These are phyloP conservation scores for Acestrorhynchus altus DNA, from an alignment of 2,797 vertebrate species.

Conservation along the genomic window DNA sequence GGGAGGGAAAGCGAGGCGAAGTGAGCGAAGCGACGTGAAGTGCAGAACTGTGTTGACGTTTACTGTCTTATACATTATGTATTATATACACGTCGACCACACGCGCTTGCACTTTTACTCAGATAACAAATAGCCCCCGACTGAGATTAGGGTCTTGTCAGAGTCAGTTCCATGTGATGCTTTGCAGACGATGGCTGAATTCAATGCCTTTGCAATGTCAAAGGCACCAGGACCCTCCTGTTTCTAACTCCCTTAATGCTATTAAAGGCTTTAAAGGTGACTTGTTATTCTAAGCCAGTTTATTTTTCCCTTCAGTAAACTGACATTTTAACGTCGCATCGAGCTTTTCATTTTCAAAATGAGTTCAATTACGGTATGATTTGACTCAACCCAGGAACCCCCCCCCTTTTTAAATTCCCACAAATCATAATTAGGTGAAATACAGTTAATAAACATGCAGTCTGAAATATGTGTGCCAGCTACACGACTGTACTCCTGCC, in stretches of 20 bases:
- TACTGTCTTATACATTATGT: constrained; percentile 57
- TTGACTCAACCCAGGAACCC: constrained; percentile 51
- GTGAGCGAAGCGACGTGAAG: constrained; percentile 60
- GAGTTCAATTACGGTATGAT: constrained; percentile 54
- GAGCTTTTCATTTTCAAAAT: constrained; percentile 65
- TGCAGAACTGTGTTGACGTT: constrained; percentile 73
- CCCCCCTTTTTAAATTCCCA: background rate
- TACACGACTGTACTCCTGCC: constrained; percentile 53
- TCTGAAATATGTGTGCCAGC: constrained; percentile 73
- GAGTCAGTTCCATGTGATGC: constrained; percentile 73
- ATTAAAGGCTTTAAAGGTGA: constrained; percentile 72
- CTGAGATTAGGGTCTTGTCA: constrained; percentile 76
- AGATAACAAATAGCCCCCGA: constrained; percentile 73
- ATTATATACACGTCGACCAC: constrained; percentile 62
- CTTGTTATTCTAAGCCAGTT: constrained; percentile 68
- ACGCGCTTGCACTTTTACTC: constrained; percentile 65
- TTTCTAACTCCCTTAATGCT: constrained; percentile 74
- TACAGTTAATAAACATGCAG: constrained; percentile 83
- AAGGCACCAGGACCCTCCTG: constrained; percentile 61
- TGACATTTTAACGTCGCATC: constrained; percentile 59
- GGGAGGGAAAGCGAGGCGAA: constrained; percentile 43
- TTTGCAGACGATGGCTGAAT: constrained; percentile 67
- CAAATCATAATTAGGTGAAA: constrained; percentile 74
- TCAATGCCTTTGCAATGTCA: constrained; percentile 63
- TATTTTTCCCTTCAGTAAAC: constrained; percentile 72